Conservation (phyloP, 53 echinoderm and acorn worm genomes). For the Astropecten irregularis region DNA sequence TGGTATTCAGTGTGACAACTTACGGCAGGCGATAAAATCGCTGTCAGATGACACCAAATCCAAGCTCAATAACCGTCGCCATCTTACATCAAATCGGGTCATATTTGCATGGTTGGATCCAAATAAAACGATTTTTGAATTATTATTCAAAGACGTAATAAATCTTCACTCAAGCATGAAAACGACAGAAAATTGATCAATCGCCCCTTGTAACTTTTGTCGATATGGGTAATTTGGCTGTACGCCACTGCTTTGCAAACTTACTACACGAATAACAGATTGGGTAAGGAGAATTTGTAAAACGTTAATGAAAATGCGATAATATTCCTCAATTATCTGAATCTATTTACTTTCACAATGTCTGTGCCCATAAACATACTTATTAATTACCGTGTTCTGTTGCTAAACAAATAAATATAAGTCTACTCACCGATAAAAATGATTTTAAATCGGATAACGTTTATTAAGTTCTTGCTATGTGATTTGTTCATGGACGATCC, state of each 20-base stretch:
- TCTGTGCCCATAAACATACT: no score
- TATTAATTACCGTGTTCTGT: no score
- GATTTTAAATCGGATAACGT: background rate
- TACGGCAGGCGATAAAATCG: constrained; percentile 59
- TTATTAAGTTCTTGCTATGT: constrained; percentile 12
- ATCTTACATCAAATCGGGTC: constrained; percentile 48
- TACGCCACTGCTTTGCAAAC: constrained; percentile 71
- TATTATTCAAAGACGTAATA: constrained; percentile 37
- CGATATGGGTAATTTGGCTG: constrained; percentile 71
- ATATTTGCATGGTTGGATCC: constrained; percentile 38
- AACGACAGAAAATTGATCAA: constrained; percentile 74
- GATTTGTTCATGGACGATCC: constrained; percentile 14
- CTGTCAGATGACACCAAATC: constrained; percentile 45
- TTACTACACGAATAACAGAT: constrained; percentile 53
- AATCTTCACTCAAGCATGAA: constrained; percentile 78
- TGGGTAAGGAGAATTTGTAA: constrained; percentile 56
- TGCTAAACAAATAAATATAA: no score
- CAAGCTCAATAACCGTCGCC: constrained; percentile 59
- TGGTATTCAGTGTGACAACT: constrained; percentile 44
- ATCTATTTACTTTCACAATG: no score
- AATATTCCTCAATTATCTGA: background rate
- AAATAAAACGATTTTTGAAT: constrained; percentile 59
- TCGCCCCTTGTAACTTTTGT: constrained; percentile 75
- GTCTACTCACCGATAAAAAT: background rate
- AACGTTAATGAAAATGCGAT: background rate